Base-by-base conservation (phyloP, 1,140 invertebrate species). In the Drosophila watanabei region DNA sequence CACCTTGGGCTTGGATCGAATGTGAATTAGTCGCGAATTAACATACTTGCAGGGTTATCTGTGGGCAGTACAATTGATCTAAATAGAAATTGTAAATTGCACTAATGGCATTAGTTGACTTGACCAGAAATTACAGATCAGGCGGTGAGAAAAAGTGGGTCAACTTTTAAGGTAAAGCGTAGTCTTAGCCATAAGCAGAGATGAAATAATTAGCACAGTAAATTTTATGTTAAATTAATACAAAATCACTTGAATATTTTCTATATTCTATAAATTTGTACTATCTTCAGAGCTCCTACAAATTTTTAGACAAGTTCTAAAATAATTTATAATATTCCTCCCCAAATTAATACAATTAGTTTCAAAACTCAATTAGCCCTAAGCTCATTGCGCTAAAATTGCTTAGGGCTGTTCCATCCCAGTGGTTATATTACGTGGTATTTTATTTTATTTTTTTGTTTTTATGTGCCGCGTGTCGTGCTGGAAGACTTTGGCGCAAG, bases 301-400 rank as follows among this genome's bases (percentile, higher is more conserved):
- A 20, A 43, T 43, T n/a, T n/a, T 6, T 11, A 45, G 9, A 10
- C 11, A 18, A 1, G 8, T 45, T 20, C 20, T 11, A 45, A 20
- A 11, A 45, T 9, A 20, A 18, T 24, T 30, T 28, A 6, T 13
- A n/a, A 52, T 57, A 18, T 28, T 30, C 8, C 20, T 32, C 20
- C 30, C 39, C 48, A 66, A 79, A 88, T 89, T 81, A 64, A 90
- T 88, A 75, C 63, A 56, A 37, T 56, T 37, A 56, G 64, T 68
- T 68, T 69, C 77, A 82, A 80, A 89, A 88, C 79, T 89, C 73
- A 88, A 88, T 88, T 88, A 88, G 86, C 66, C 62, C 65, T 83
- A 87, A 87, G 77, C 60, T 77, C 80, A 41, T 79, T 83, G 75
- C 51, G 64, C 64, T 69, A 58, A 78, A 78, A 78, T 69, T 63